Conservation (phyloP, 1,140 invertebrate species). For the Phymastichus coffea region DNA sequence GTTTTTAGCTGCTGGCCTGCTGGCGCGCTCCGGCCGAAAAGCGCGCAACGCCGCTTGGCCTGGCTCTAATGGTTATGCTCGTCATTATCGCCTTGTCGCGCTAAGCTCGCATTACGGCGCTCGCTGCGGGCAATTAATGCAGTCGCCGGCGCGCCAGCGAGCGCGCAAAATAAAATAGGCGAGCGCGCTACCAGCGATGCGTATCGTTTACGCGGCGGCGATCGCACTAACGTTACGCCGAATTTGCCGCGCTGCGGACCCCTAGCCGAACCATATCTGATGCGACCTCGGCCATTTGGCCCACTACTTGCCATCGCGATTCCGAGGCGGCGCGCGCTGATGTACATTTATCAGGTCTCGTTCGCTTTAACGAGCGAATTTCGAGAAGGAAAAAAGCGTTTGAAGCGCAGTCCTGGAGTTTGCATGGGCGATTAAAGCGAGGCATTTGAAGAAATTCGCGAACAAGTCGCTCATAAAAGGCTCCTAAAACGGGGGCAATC, state of each 20-base stretch:
- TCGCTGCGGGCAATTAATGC: neutral
- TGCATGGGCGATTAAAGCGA: neutral
- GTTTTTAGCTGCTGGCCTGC: slow-evolving; percentile 36
- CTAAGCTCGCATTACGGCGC: slow-evolving; percentile 36
- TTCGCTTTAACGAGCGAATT: no score
- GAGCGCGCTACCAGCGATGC: slow-evolving; percentile 2
- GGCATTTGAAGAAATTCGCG: slow-evolving; percentile 19
- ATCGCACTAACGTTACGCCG: slow-evolving; percentile 9
- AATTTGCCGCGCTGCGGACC: slow-evolving; percentile 6
- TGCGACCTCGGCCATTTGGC: neutral
- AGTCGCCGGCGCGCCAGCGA: neutral
- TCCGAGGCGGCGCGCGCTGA: no score
- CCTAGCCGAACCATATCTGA: slow-evolving; percentile 19
- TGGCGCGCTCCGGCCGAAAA: slow-evolving; percentile 31
- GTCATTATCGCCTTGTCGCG: slow-evolving; percentile 51
- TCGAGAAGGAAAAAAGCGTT: no score
- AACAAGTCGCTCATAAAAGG: slow-evolving; percentile 25
- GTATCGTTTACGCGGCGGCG: slow-evolving; percentile 19
- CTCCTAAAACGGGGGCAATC: slow-evolving; percentile 29
- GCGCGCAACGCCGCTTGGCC: slow-evolving; percentile 26
- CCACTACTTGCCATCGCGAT: no score
- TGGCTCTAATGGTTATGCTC: slow-evolving; percentile 47
- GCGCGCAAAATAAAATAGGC: slow-evolving; percentile 13
- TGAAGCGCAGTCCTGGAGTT: neutral
- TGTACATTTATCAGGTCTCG: no score